These are phyloP conservation scores for Sinosuthora webbiana DNA, from an alignment of 2,113 vertebrate genomes.

Conservation along the genomic window DNA sequence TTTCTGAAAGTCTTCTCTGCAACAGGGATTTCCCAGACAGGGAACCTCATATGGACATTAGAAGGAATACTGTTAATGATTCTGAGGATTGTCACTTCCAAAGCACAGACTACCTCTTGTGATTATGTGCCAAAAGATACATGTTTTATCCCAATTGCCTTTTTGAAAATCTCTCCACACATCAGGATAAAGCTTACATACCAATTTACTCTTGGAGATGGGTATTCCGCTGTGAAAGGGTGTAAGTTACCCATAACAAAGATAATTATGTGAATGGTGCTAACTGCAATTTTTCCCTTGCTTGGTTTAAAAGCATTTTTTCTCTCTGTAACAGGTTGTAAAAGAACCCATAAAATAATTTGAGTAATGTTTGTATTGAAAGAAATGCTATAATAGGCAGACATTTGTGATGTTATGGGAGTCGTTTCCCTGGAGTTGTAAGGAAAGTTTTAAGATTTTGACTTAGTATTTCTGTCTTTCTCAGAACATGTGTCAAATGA, in stretches of 20 bases:
- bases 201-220: not conserved
- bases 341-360: not conserved
- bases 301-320: not conserved
- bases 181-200: not conserved
- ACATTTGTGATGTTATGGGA: not conserved
- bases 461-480: not conserved
- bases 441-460: not conserved
- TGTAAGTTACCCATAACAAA: not conserved
- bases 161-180: not conserved
- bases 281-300: not conserved
- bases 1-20: not conserved
- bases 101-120: not conserved
- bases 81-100: not conserved
- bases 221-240: not conserved
- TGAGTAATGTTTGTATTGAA: not conserved
- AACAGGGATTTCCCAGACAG: not conserved
- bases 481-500: not conserved
- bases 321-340: not conserved
- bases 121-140: not conserved
- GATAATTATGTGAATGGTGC: not conserved
- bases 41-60: not conserved
- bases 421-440: not conserved
- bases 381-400: not conserved
- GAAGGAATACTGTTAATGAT: not conserved
- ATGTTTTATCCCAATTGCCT: not conserved